phyloP scores from a whole-genome alignment of 1,140 invertebrate species.

The Formica exsecta region DNA sequence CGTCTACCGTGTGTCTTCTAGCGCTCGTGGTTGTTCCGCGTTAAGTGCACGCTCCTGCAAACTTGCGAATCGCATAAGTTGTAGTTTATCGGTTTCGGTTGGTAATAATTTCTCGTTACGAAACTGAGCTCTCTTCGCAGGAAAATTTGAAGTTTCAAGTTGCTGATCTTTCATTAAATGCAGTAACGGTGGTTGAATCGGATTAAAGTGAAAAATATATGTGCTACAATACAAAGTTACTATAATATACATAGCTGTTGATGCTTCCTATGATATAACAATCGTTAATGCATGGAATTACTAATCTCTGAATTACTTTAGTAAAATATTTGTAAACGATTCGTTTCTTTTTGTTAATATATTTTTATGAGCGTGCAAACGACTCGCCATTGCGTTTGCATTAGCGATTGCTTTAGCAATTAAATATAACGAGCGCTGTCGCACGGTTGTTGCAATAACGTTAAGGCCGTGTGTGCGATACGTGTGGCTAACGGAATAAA shows the following conservation, averaged over 20 bases:
- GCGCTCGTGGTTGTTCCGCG: constrained; percentile 41
- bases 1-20: constrained; percentile 40
- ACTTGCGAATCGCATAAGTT: constrained; percentile 64
- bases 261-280: not conserved
- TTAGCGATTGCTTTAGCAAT: not conserved
- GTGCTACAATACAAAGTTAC: not conserved
- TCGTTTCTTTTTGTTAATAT: constrained; percentile 16
- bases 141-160: constrained; percentile 31
- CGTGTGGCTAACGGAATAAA: constrained; percentile 23
- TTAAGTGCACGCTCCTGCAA: constrained; percentile 61
- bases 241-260: not conserved
- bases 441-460: not conserved
- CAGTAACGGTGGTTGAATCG: constrained; percentile 3
- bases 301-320: not conserved
- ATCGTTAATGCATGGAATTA: not conserved
- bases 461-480: not conserved
- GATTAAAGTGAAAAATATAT: constrained; percentile 25
- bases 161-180: constrained; percentile 11
- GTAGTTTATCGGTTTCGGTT: constrained; percentile 17
- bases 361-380: constrained; percentile 3
- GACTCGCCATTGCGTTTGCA: not conserved
- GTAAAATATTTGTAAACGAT: not conserved
- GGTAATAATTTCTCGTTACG: constrained; percentile 52
- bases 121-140: constrained; percentile 2
- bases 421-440: not conserved